Base-by-base conservation (phyloP, 2,113 vertebrate species). In the Grammomys surdaster region DNA sequence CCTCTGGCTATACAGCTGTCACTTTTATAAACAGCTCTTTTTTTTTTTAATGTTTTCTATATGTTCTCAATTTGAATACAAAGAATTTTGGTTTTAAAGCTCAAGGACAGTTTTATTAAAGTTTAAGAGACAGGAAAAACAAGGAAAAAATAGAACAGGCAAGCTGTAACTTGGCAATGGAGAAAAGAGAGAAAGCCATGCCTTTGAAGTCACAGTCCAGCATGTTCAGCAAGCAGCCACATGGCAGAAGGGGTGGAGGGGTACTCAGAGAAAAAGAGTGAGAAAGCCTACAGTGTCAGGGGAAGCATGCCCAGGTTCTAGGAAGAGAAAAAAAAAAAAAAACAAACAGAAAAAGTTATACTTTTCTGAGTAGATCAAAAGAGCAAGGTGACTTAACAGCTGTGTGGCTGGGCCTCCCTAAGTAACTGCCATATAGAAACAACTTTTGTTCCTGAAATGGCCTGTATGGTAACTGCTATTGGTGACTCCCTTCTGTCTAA, bases 31-130 rank as follows among this genome's bases (percentile, higher is more conserved):
- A 75, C 31, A 43, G 19, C 16, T 89, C 46, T 24, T 17, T 96
- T 91, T 40, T 40, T 90, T 91, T 90, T 76, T 48, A 46, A 51
- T 63, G 95, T 88, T 28, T 12, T 93, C 65, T 84, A 63, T 51
- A 46, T 69, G 60, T 40, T 84, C 94, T 90, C 70, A 77, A 94
- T 85, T 80, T 88, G 16, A 86, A 40, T 91, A 95, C n/a, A 84
- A 85, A 89, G 3, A 96, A 94, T 6, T 67, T 48, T 69, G 43
- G 11, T 36, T 36, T 67, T 86, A 43, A 86, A 69, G 28, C 43
- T 86, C 60, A 48, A 69, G 9, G 2, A 48, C 5, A 48, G 14
- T 69, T 86, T 48, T 69, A 48, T 86, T 86, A 51, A 85, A 65
- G 43, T 86, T 86, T 67, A 67, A 86, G 43, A 36, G 19, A 33